Evolutionary conservation across 2,888 invertebrate genomes (phyloP), one percentile per base, ranked within the genome.

Genomic region (Leucozona laternaria): DNA sequence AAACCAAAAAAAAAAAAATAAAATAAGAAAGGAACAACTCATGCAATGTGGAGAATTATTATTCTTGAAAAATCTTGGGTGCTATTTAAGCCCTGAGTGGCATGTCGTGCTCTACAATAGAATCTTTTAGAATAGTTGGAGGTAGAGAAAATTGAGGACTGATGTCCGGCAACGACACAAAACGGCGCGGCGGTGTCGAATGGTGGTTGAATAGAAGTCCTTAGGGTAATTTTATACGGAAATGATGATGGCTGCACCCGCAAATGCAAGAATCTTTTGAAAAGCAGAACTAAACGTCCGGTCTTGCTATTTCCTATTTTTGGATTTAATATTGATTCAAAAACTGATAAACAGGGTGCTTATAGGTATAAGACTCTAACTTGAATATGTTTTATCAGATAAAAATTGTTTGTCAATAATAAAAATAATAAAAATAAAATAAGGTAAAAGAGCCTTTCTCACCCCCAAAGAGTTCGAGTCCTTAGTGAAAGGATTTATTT

Each of bases 21-120:
- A 17, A 11, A 15, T 7, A 81, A 64, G 22, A 28, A 64, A 28
- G 45, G 75, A 77, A 37, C 71, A 50, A 81, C 70, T 62, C 62
- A 50, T 66, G 79, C 68, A 66, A 79, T 75, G 68, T 64, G 77
- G n/a, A 48, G 45, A 48, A 53, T 68, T 68, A 73, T 80, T 48
- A 66, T 78, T 78, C 78, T 73, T 50, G 58, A 77, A 82, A 82
- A 71, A 75, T 82, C 78, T 82, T 60, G 58, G 70, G 45, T 76
- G 72, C 77, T 57, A 70, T 85, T 85, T 81, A 57, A 50, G 57
- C 25, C 73, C 62, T 77, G 77, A 85, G 77, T 86, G 82, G 70
- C 78, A 75, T 86, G 75, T 79, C 78, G 79, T 86, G 82, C 20
- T 34, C 13, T 68, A 62, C 66, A 71, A 81, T 64, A 37, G 50